Base-by-base conservation (phyloP, 2,113 vertebrate species). In the Cettia cetti region DNA sequence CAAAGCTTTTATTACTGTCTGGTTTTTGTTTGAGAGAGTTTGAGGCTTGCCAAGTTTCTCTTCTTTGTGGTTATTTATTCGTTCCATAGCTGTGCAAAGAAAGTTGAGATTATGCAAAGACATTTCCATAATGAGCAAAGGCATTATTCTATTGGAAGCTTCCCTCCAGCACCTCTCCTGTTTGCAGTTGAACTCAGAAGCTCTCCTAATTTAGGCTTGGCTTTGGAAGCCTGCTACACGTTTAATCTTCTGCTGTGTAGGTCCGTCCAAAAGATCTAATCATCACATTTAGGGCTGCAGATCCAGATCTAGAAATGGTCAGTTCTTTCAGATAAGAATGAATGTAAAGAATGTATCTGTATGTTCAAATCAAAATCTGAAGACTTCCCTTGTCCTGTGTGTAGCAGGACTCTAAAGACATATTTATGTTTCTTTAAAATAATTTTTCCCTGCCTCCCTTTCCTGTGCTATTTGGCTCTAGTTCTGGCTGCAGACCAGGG, bases 91-190 rank as follows among this genome's bases (percentile, higher is more conserved):
- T 90, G 94, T 59, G 89, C 69, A 93, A 91, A 97, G 83, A 96
- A 94, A 81, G 82, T 68, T 89, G 79, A 94, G 82, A 93, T 94
- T 95, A 95, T 96, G 90, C 92, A 76, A 56, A 96, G 80, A 30
- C 27, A 89, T 96, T 97, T 95, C 76, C 90, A 89, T 97, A 94
- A 97, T 91, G 88, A 96, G 86, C 69, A 83, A 90, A 83, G 68
- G 76, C 30, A 86, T 96, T 94, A 81, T 78, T 95, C 92, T 79
- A 60, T 68, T 96, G 93, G 82, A 92, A 94, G 93, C 60, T 92
- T 92, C 90, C 89, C 92, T 90, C 72, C 65, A 95, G 88, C 85
- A 57, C 40, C 40, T 88, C 65, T 95, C 61, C 60, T 66, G 37
- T 90, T 94, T 92, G 72, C 88, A 82, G 92, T 15, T 89, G 72